Percentiles rank a stretch among this genome's conserved stretches.
Evolutionary conservation across 2,113 vertebrate species (phyloP).

Genomic region (Andinoacara biseriatus): DNA sequence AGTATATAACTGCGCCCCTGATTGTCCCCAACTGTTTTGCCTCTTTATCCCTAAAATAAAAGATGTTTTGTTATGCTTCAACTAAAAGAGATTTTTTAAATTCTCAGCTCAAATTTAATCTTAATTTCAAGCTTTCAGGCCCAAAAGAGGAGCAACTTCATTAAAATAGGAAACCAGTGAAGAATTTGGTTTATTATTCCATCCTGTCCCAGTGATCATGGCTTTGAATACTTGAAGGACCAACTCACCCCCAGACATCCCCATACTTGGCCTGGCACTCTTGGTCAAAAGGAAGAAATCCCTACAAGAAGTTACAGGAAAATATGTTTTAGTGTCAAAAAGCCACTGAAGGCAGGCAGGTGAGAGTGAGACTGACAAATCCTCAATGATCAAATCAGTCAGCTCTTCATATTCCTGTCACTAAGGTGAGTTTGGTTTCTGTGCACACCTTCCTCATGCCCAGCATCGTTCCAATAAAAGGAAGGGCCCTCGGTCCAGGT

Average conservation of each 20-base stretch:
- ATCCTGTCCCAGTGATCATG: neutral
- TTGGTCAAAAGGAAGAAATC: conserved; percentile 71
- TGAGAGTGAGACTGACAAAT: neutral
- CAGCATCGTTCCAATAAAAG: conserved; percentile 80
- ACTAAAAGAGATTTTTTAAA: neutral
- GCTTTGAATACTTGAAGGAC: neutral
- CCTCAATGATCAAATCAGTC: neutral
- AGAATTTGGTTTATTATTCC: neutral
- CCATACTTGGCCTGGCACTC: conserved; percentile 84
- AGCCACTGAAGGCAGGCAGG: neutral
- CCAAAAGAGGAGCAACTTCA: neutral
- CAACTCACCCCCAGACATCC: conserved; percentile 84
- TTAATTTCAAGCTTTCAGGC: too few relatives aligned
- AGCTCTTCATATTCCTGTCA: neutral
- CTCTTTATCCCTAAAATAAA: neutral
- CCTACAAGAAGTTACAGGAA: conserved; percentile 67
- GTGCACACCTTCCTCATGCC: conserved; percentile 30
- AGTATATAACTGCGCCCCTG: too few relatives aligned
- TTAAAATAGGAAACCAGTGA: neutral
- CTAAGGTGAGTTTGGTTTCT: neutral
- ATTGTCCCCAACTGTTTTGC: neutral
- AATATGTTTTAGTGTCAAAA: neutral
- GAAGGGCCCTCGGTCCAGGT: conserved; percentile 82
- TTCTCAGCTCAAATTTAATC: too few relatives aligned
- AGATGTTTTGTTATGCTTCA: neutral